Evolutionary conservation across 1,140 invertebrate genomes (phyloP).

Genomic region (Heliothis subflexa): DNA sequence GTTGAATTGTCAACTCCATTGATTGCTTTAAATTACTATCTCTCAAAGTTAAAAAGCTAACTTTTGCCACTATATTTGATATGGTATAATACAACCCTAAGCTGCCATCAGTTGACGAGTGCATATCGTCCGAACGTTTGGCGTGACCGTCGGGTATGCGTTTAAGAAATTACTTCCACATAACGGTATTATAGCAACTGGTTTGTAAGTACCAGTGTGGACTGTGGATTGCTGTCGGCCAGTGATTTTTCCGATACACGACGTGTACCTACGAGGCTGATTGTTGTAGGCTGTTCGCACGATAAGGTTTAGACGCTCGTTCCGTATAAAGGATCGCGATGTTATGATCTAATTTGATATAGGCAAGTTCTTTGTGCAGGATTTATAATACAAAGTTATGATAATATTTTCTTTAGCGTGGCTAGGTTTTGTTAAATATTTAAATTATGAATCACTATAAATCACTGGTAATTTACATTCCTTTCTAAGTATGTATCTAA

Average conservation of each 20-base stretch:
- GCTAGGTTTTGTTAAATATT: too few species aligned
- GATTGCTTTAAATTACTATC: too few species aligned
- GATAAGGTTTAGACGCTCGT: conserved; percentile 33
- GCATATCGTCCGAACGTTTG: conserved; percentile 64
- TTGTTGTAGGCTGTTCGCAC: conserved; percentile 3
- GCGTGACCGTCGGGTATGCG: conserved; percentile 70
- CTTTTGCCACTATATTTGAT: background rate
- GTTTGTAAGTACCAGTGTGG: conserved; percentile 69
- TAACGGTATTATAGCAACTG: conserved; percentile 78
- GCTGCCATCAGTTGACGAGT: conserved; percentile 55
- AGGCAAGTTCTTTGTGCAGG: background rate
- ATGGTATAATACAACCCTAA: background rate
- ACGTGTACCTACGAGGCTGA: background rate
- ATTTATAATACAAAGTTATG: background rate
- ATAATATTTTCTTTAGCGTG: too few species aligned
- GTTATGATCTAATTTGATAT: conserved; percentile 19
- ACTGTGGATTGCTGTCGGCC: conserved; percentile 65
- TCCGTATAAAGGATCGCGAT: background rate
- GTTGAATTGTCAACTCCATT: too few species aligned
- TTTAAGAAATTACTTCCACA: conserved; percentile 78
- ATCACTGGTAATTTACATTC: too few species aligned
- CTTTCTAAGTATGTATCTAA: too few species aligned
- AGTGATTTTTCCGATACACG: conserved; percentile 72
- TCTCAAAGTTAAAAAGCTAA: background rate
- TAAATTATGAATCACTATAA: too few species aligned